A percentile compares a stretch with the other conserved stretches of the same genome.
These are phyloP conservation scores for Sarcophaga subvicina DNA, from an alignment of 2,888 invertebrate species.

Conservation along the genomic window DNA sequence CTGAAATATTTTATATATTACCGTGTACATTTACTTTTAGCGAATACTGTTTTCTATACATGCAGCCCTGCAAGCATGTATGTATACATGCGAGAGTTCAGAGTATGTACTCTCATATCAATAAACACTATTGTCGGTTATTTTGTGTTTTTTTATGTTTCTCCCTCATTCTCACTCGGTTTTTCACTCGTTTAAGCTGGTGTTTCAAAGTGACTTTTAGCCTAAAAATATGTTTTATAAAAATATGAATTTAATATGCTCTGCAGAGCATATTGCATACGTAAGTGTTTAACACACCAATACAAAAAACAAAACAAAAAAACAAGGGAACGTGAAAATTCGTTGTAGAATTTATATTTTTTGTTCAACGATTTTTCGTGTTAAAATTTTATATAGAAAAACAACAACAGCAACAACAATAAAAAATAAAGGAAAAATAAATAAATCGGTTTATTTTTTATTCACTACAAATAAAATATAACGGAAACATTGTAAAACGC, in stretches of 20 bases:
- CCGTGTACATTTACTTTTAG: not conserved
- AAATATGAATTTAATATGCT: conserved; percentile 44
- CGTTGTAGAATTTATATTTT: not conserved
- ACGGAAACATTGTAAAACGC: not conserved
- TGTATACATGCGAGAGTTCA: not conserved
- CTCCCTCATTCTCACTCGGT: not conserved
- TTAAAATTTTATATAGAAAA: conserved; percentile 6
- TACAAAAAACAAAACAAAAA: not conserved
- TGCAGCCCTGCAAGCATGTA: not conserved
- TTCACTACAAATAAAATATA: not conserved
- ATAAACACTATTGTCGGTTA: conserved; percentile 20
- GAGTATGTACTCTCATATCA: conserved; percentile 17
- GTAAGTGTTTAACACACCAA: not conserved
- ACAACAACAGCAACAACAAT: too few relatives aligned
- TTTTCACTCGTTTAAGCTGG: not conserved
- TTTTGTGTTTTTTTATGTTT: not conserved
- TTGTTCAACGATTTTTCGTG: not conserved
- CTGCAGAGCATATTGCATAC: conserved; percentile 41
- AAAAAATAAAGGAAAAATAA: not conserved
- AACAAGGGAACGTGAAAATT: not conserved
- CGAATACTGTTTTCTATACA: not conserved
- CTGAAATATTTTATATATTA: too few relatives aligned
- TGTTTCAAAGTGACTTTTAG: conserved; percentile 7
- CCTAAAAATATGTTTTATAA: conserved; percentile 18
- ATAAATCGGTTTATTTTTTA: conserved; percentile 34